Evolutionary conservation across 2,113 vertebrate genomes (phyloP).

Genomic region (Thryonomys swinderianus): DNA sequence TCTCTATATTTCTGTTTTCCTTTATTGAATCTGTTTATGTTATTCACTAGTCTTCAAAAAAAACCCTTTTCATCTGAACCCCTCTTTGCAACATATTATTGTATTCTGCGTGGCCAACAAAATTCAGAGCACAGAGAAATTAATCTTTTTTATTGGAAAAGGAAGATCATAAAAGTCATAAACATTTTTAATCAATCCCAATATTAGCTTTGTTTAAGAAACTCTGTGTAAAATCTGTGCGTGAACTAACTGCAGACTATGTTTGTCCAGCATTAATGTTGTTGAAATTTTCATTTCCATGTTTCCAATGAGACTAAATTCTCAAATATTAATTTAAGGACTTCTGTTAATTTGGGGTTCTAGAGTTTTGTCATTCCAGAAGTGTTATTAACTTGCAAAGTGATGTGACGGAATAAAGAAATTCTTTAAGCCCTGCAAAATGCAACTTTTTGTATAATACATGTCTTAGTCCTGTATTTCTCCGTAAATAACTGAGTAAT

Average conservation of each 20-base stretch:
- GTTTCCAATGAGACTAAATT: background rate
- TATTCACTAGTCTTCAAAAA: background rate
- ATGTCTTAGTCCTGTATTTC: background rate
- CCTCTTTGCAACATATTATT: background rate
- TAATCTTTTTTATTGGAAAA: background rate
- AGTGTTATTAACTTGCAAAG: background rate
- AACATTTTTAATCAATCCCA: background rate
- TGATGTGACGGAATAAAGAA: background rate
- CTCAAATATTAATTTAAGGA: background rate
- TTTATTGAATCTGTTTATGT: background rate
- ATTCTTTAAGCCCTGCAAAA: background rate
- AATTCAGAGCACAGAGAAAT: background rate
- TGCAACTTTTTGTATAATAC: background rate
- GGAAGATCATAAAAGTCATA: background rate
- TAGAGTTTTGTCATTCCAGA: background rate
- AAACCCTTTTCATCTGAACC: constrained; percentile 2
- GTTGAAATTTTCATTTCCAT: background rate
- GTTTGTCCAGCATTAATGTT: background rate
- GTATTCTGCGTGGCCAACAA: background rate
- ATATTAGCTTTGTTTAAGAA: background rate
- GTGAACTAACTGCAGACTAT: background rate
- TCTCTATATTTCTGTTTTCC: constrained; percentile 34
- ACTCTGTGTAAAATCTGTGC: background rate
- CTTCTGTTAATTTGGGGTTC: background rate
- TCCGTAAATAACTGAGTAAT: background rate